Conservation (phyloP, 1,140 invertebrate species). For the Tyrophagus putrescentiae region DNA sequence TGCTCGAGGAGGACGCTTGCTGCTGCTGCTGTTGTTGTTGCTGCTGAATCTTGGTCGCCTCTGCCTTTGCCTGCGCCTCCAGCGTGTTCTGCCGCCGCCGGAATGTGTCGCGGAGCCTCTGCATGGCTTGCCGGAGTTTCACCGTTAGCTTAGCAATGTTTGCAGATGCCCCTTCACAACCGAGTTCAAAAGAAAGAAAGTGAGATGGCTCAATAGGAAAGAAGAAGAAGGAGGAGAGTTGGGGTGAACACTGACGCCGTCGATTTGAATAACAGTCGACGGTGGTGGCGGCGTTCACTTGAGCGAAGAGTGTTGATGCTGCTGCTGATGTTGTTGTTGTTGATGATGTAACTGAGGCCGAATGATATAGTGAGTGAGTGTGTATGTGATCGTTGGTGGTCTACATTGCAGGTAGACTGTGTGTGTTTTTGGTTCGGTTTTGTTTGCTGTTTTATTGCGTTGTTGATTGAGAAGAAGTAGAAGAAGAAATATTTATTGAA, state of each 20-base stretch:
- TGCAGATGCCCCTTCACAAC: background rate
- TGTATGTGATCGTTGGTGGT: too few relatives aligned
- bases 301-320: background rate
- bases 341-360: background rate
- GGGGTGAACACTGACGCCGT: too few relatives aligned
- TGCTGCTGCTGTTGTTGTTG: constrained; percentile 14
- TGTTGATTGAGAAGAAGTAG: too few relatives aligned
- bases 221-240: too few relatives aligned
- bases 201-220: too few relatives aligned
- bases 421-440: too few relatives aligned
- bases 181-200: too few relatives aligned
- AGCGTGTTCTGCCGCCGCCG: constrained; percentile 15
- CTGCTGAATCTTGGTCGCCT: constrained; percentile 15
- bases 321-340: background rate
- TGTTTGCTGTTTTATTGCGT: too few relatives aligned
- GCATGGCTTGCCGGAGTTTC: constrained; percentile 18
- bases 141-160: constrained; percentile 8
- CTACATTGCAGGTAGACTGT: too few relatives aligned
- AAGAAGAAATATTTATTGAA: too few relatives aligned
- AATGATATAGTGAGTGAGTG: constrained; percentile 3
- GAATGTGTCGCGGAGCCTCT: constrained; percentile 21
- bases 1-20: background rate
- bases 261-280: background rate
- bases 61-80: constrained; percentile 17
- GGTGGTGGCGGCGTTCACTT: too few relatives aligned